Evolutionary conservation across 2,797 vertebrate species (phyloP).

Genomic region (Rhinatrema bivittatum): DNA sequence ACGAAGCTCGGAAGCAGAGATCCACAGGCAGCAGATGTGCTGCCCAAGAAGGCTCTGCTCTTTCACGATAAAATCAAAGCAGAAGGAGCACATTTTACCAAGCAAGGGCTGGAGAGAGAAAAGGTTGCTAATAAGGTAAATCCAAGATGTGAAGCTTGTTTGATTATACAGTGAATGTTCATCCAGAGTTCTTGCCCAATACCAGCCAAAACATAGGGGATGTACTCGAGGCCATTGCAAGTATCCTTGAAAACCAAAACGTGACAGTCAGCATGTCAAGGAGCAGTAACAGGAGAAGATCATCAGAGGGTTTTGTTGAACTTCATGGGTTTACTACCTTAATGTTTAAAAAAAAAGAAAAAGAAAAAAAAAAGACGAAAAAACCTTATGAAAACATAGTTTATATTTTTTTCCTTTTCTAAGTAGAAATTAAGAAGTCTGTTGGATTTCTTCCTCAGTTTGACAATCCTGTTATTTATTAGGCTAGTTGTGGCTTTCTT

Average conservation of each 20-base stretch:
- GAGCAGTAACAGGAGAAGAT: constrained; percentile 37
- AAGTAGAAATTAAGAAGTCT: constrained; percentile 44
- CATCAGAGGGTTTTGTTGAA: constrained; percentile 52
- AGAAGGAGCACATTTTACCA: no score
- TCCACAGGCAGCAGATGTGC: constrained; percentile 34
- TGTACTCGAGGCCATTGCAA: constrained; percentile 50
- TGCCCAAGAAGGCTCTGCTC: constrained; percentile 31
- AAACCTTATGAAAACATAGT: constrained; percentile 49
- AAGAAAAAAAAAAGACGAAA: no score
- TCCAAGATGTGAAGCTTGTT: no score
- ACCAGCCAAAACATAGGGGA: constrained; percentile 49
- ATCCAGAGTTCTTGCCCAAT: constrained; percentile 48
- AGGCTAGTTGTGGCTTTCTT: constrained; percentile 52
- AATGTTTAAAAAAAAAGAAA: no score
- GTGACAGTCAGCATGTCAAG: constrained; percentile 40
- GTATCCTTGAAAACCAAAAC: constrained; percentile 54
- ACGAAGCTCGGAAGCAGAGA: constrained; percentile 35
- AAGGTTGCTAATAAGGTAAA: no score
- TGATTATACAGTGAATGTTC: constrained; percentile 30
- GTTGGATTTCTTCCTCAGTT: constrained; percentile 51
- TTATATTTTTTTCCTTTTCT: constrained; percentile 42
- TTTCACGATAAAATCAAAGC: no score
- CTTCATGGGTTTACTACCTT: no score
- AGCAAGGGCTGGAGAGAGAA: no score
- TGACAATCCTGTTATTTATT: constrained; percentile 64